Percentiles rank a stretch among this genome's conserved stretches.
Conservation (phyloP, 2,113 vertebrate genomes). For the Gorilla gorilla region DNA sequence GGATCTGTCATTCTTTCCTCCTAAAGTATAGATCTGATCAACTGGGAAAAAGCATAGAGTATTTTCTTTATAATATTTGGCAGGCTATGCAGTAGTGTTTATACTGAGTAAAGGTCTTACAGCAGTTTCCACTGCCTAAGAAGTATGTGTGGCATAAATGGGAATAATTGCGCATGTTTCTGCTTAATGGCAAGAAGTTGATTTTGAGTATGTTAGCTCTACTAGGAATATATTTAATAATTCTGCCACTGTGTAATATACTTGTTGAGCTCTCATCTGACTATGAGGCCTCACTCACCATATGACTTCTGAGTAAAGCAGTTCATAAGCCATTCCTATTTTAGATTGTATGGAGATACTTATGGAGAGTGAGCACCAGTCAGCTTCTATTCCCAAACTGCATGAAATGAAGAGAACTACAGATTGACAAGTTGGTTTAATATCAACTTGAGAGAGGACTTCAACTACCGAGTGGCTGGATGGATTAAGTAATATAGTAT, state of each 20-base stretch:
- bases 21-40: background rate
- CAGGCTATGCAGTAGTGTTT: background rate
- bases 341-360: conserved; percentile 56
- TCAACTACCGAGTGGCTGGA: conserved; percentile 65
- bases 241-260: background rate
- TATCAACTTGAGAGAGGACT: conserved; percentile 74
- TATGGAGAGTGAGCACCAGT: conserved; percentile 48
- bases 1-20: background rate
- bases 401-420: conserved; percentile 66
- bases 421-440: conserved; percentile 85
- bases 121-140: background rate
- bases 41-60: background rate
- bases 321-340: conserved; percentile 46
- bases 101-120: background rate
- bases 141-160: background rate
- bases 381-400: conserved; percentile 32
- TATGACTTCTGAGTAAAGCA: conserved; percentile 12
- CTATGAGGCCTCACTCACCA: background rate
- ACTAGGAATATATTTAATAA: background rate
- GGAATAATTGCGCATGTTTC: background rate
- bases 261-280: conserved; percentile 12
- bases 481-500: conserved; percentile 82
- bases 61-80: background rate
- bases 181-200: conserved; percentile 10
- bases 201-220: background rate